A percentile compares a stretch with the other conserved stretches of the same genome.
phyloP scores from a whole-genome alignment of 2,113 vertebrate genomes.

The Craseonycteris thonglongyai region DNA sequence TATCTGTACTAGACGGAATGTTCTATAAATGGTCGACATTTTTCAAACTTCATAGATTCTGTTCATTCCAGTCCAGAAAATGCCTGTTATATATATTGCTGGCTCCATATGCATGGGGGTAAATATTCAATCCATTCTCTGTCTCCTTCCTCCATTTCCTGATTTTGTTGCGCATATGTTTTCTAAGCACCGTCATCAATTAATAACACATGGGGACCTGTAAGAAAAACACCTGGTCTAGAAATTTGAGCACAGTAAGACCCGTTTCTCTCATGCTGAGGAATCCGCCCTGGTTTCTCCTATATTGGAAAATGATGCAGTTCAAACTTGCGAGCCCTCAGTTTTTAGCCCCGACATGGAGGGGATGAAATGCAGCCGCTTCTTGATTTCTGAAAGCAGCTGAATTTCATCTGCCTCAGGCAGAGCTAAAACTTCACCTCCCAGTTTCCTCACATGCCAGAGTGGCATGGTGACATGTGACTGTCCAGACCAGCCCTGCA shows the following conservation, averaged over 20 bases:
- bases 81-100: accelerated
- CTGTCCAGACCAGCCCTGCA: conserved; percentile 29
- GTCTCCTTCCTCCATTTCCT: neutral
- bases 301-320: neutral
- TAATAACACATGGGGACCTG: neutral
- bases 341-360: neutral
- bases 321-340: neutral
- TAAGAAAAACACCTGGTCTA: neutral
- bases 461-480: conserved; percentile 13
- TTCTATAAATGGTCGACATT: neutral
- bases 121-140: neutral
- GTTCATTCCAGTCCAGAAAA: neutral
- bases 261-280: neutral
- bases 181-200: neutral
- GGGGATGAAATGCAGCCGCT: neutral
- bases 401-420: neutral
- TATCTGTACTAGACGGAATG: neutral
- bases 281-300: neutral
- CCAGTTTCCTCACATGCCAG: neutral
- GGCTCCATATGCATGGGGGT: neutral
- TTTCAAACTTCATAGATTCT: neutral
- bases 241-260: neutral
- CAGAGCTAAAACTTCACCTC: neutral
- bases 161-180: neutral
- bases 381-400: neutral